These are phyloP conservation scores for Cyaniris semiargus DNA, from an alignment of 2,888 invertebrate genomes.

Conservation along the genomic window DNA sequence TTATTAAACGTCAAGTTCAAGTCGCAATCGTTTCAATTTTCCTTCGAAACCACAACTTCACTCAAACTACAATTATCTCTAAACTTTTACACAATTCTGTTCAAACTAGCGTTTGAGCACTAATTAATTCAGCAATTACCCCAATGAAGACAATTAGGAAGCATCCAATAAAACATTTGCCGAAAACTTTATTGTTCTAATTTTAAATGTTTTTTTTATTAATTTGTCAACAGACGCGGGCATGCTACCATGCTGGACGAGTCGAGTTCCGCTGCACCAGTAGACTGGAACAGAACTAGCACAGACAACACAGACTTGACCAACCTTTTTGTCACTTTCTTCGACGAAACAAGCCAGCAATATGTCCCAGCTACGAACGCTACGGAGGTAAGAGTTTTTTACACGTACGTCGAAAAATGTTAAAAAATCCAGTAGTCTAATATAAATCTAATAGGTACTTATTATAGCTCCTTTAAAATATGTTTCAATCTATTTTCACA, in stretches of 20 bases:
- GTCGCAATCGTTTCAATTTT: not conserved
- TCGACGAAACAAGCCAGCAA: constrained; percentile 51
- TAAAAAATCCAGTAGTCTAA: not conserved
- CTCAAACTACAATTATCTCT: not conserved
- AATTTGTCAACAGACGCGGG: constrained; percentile 37
- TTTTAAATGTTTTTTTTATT: not conserved
- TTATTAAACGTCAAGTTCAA: too few species aligned
- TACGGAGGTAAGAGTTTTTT: constrained; percentile 54
- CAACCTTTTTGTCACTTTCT: constrained; percentile 58
- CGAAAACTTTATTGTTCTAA: not conserved
- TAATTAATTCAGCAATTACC: constrained; percentile 3
- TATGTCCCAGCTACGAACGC: constrained; percentile 56
- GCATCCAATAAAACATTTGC: constrained; percentile 11
- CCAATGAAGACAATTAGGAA: constrained; percentile 25
- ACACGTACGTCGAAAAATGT: too few species aligned
- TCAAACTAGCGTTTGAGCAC: not conserved
- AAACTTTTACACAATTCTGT: not conserved
- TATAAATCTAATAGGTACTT: too few species aligned
- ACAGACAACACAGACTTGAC: constrained; percentile 50
- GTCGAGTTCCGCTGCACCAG: constrained; percentile 53
- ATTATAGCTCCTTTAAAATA: too few species aligned
- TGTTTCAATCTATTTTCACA: too few species aligned
- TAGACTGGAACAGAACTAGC: constrained; percentile 54
- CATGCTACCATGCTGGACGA: constrained; percentile 66
- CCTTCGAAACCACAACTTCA: not conserved